These are phyloP conservation scores for Arnoldichthys spilopterus DNA, from an alignment of 2,797 vertebrate genomes.

Conservation along the genomic window DNA sequence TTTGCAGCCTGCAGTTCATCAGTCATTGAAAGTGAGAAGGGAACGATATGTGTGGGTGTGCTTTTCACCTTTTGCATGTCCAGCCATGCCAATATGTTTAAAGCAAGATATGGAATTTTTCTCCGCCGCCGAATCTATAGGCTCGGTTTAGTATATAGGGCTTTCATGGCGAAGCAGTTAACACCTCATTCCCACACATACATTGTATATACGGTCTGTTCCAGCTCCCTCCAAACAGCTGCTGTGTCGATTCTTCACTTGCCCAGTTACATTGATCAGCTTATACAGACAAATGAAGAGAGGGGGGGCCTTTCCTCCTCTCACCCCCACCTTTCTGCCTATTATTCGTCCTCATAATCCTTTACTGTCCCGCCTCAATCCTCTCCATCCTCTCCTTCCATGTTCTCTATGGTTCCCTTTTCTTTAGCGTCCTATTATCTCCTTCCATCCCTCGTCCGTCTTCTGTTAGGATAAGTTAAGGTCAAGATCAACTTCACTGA, in stretches of 20 bases:
- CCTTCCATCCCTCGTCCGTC: too few relatives aligned
- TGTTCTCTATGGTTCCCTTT: neutral
- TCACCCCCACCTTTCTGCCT: neutral
- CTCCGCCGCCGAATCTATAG: neutral
- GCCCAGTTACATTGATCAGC: neutral
- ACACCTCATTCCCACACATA: neutral
- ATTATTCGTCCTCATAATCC: neutral
- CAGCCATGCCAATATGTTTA: slow-evolving; percentile 1
- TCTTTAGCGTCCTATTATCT: neutral
- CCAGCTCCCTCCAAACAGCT: neutral
- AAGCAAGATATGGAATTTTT: slow-evolving; percentile 13
- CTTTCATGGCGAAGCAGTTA: neutral
- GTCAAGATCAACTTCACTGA: too few relatives aligned
- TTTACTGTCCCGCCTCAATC: neutral
- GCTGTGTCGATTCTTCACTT: neutral
- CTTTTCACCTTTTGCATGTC: slow-evolving; percentile 43
- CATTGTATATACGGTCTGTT: too few relatives aligned
- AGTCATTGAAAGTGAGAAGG: slow-evolving; percentile 36
- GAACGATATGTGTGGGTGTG: slow-evolving; percentile 44
- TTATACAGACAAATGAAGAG: neutral
- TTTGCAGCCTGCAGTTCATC: slow-evolving; percentile 49
- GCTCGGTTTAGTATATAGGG: neutral
- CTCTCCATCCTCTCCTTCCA: neutral
- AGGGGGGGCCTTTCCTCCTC: neutral
- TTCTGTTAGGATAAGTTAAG: too few relatives aligned